Percentiles rank a stretch among this genome's conserved stretches.
Conservation (phyloP, 2,113 vertebrate genomes). For the Poecile atricapillus region DNA sequence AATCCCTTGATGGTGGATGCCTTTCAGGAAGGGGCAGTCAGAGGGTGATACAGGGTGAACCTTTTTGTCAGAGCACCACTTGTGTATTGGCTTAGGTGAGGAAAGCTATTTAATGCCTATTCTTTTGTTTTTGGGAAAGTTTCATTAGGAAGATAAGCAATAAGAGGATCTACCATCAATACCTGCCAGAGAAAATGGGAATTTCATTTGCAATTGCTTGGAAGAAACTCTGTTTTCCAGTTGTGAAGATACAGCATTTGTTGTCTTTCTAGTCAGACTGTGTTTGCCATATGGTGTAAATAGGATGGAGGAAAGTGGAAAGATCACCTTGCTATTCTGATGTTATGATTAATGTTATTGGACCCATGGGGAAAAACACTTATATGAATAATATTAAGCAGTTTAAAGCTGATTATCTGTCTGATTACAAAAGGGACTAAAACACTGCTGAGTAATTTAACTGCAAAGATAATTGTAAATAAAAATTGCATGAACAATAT, state of each 20-base stretch:
- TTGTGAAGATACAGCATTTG: not conserved
- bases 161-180: not conserved
- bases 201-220: not conserved
- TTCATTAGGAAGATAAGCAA: not conserved
- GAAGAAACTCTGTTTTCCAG: not conserved
- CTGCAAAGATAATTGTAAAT: conserved; percentile 36
- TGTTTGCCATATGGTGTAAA: conserved; percentile 8
- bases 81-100: not conserved
- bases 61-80: not conserved
- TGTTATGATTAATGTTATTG: conserved; percentile 30
- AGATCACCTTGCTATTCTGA: conserved; percentile 46
- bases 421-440: conserved; percentile 10
- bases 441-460: conserved; percentile 22
- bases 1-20: not conserved
- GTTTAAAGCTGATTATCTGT: conserved; percentile 45
- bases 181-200: not conserved
- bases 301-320: conserved; percentile 27
- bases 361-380: not conserved
- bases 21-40: not conserved
- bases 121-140: not conserved
- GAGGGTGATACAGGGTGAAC: not conserved
- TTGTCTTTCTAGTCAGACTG: not conserved
- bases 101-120: not conserved
- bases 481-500: conserved; percentile 43
- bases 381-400: not conserved